Evolutionary conservation across 2,797 vertebrate species (phyloP).

Genomic region (Platalea minor): DNA sequence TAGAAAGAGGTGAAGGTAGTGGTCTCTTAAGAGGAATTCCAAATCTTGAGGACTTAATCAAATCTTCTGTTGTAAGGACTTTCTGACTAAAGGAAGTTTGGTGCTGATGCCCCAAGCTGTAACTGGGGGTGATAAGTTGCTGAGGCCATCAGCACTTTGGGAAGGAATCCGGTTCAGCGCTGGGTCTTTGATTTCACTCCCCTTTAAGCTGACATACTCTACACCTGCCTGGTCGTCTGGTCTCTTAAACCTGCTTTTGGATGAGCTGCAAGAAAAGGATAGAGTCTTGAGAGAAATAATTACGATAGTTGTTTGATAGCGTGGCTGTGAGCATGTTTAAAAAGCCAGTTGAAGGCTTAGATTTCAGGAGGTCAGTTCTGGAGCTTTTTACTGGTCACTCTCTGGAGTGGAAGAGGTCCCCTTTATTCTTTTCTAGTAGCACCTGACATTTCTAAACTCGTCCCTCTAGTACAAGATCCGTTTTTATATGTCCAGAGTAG

Average conservation of each 20-base stretch:
- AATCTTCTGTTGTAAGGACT: neutral
- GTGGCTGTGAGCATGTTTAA: neutral
- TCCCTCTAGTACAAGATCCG: neutral
- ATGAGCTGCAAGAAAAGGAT: neutral
- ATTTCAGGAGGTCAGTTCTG: neutral
- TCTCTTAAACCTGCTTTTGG: neutral
- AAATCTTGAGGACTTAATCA: neutral
- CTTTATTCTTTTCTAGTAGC: neutral
- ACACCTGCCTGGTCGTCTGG: neutral
- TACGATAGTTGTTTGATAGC: neutral
- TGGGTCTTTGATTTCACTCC: neutral
- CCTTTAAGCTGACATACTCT: neutral
- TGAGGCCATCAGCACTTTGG: neutral
- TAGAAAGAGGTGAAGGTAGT: neutral
- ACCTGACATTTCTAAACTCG: neutral
- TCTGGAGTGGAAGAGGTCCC: neutral
- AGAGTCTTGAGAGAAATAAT: neutral
- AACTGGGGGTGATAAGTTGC: neutral
- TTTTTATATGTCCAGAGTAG: neutral
- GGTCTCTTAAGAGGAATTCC: neutral
- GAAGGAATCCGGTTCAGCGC: neutral
- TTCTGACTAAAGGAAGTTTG: neutral
- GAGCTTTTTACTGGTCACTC: neutral
- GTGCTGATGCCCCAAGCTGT: neutral
- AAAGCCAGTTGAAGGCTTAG: neutral